Evolutionary conservation across 2,888 invertebrate genomes (phyloP), one percentile per base, ranked within the genome.

Genomic region (Cataglyphis albicans): DNA sequence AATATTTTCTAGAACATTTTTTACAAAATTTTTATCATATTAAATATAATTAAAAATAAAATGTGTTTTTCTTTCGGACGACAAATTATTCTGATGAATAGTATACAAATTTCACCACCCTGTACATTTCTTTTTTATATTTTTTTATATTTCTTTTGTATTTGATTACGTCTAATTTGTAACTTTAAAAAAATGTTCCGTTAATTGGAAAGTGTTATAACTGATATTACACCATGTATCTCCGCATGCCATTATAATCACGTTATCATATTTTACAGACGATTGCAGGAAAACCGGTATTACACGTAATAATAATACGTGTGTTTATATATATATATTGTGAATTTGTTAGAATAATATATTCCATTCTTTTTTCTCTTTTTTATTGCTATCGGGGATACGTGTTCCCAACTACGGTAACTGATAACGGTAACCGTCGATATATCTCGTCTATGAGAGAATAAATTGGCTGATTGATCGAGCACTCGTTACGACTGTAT

Each of bases 261-360:
- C 61, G 35, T 61, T 80, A 73, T 63, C n/a, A 38, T 63, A 25
- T 25, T 9, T 35, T 32, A 25, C 25, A n/a, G 44, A 59, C 21
- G 38, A 21, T 57, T 59, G 48, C n/a, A 5, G 52, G 10, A 64
- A 64, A 80, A 85, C 81, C 82, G 83, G 85, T 84, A 81, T 52
- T 48, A 52, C 63, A 81, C 65, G 68, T 83, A 82, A 80, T 80
- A 80, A 41, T 25, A 25, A 25, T 25, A 25, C 25, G 25, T 1
- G 25, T 25, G 25, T 25, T 1, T 25, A 25, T 25, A 25, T 25
- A 25, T 32, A 32, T 32, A 32, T 32, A 48, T 48, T 18, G 48
- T 72, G 63, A 12, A 76, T 74, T 78, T 73, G 87, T 81, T 74
- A 59, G 83, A 82, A 76, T 82, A 84, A 83, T 81, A 82, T 75